Conservation (phyloP, 2,888 invertebrate genomes). For the Melinaea marsaeus region DNA sequence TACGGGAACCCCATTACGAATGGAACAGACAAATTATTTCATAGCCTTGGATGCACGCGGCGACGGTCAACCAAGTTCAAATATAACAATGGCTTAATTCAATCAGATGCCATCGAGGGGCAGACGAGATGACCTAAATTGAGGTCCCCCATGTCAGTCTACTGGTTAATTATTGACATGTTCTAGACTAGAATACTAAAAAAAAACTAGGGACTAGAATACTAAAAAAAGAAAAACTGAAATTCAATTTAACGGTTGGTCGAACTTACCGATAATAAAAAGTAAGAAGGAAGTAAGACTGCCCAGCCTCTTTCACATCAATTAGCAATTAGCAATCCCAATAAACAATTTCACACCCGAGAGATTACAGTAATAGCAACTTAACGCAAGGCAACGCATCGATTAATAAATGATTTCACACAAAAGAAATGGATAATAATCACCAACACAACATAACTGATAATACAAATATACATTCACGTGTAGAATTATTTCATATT, state of each 20-base stretch:
- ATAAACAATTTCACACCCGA: constrained; percentile 17
- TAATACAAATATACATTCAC: too few species aligned
- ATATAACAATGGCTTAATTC: constrained; percentile 4
- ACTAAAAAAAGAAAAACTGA: too few species aligned
- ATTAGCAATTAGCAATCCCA: constrained; percentile 11
- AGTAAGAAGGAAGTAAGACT: constrained; percentile 14
- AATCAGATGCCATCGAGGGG: not conserved
- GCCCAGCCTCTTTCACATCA: constrained; percentile 6
- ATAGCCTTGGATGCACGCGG: constrained; percentile 16
- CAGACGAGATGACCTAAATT: too few species aligned
- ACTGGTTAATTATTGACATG: not conserved
- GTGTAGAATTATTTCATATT: too few species aligned
- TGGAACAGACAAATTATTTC: constrained; percentile 16
- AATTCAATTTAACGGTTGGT: too few species aligned
- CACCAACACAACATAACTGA: too few species aligned
- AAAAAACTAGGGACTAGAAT: not conserved
- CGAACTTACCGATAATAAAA: not conserved
- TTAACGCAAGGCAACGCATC: not conserved
- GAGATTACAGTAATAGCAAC: constrained; percentile 6
- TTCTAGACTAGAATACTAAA: too few species aligned
- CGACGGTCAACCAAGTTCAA: constrained; percentile 14
- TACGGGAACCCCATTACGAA: constrained; percentile 12
- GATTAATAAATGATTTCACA: too few species aligned
- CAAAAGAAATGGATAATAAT: too few species aligned
- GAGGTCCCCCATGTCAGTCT: too few species aligned